Conservation (phyloP, 2,888 invertebrate species). For the Clanis bilineata region DNA sequence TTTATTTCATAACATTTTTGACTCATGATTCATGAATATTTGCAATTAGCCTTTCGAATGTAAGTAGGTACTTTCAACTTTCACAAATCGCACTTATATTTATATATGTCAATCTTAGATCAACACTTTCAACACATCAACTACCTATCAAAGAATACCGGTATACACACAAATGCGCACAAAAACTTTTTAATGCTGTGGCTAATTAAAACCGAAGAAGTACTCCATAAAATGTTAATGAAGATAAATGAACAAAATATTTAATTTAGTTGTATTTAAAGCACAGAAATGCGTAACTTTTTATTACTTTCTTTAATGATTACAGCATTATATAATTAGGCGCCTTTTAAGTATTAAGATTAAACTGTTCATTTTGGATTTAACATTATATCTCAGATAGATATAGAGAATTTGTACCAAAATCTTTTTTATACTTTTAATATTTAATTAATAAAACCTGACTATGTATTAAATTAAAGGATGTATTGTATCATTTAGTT, state of each 20-base stretch:
- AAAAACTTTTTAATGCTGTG: background rate
- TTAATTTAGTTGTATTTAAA: background rate
- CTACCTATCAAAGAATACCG: background rate
- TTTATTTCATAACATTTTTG: background rate
- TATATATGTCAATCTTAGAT: background rate
- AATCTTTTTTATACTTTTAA: too few species aligned
- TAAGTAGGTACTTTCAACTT: background rate
- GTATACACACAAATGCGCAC: background rate
- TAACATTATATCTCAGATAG: too few species aligned
- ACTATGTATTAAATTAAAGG: too few species aligned
- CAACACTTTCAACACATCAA: background rate
- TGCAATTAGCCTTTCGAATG: background rate
- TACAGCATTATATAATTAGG: background rate
- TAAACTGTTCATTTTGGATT: background rate
- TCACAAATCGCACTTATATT: too few species aligned
- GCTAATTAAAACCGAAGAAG: background rate
- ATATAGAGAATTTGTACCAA: too few species aligned
- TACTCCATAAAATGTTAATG: conserved; percentile 4
- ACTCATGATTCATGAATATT: background rate
- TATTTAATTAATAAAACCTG: too few species aligned
- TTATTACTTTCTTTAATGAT: background rate
- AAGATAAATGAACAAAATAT: conserved; percentile 13
- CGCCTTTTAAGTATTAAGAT: background rate
- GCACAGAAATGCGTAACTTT: background rate
- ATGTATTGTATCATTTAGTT: too few species aligned